Evolutionary conservation across 2,888 invertebrate species (phyloP).

Genomic region (Germaria angustata): DNA sequence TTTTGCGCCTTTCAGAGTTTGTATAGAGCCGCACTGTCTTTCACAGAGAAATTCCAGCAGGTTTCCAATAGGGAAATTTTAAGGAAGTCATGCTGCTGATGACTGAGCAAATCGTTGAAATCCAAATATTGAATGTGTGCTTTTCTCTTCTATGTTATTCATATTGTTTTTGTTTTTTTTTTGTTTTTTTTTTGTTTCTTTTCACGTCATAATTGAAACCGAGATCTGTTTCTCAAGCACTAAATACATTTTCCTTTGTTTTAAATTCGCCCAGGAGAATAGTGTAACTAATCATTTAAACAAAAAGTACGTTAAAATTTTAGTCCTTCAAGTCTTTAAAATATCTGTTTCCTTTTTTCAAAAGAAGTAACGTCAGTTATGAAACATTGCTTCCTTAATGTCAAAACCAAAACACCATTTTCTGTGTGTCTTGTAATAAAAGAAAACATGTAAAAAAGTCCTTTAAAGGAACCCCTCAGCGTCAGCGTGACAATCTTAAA

Average conservation of each 20-base stretch:
- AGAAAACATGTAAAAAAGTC: constrained; percentile 34
- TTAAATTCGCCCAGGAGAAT: background rate
- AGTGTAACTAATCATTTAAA: constrained; percentile 23
- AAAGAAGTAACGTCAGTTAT: constrained; percentile 33
- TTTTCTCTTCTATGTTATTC: no score
- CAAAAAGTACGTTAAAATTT: background rate
- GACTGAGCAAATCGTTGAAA: background rate
- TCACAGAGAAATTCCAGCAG: background rate
- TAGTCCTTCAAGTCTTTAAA: constrained; percentile 5
- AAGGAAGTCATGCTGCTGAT: background rate
- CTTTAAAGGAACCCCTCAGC: constrained; percentile 32
- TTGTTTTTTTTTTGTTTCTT: no score
- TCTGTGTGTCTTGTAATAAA: constrained; percentile 26
- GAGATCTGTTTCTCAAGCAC: background rate
- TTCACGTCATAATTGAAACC: background rate
- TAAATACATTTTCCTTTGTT: constrained; percentile 1
- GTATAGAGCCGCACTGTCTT: background rate
- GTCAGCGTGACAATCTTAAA: constrained; percentile 52
- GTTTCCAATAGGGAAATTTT: background rate
- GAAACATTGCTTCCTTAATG: constrained; percentile 63
- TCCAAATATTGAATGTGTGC: background rate
- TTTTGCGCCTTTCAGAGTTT: no score
- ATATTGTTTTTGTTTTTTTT: no score
- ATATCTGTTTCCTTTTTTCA: constrained; percentile 36
- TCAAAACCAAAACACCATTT: constrained; percentile 26